Percentiles rank a stretch among this genome's conserved stretches.
Conservation (phyloP, 2,888 invertebrate genomes). For the Julus scandinavius region DNA sequence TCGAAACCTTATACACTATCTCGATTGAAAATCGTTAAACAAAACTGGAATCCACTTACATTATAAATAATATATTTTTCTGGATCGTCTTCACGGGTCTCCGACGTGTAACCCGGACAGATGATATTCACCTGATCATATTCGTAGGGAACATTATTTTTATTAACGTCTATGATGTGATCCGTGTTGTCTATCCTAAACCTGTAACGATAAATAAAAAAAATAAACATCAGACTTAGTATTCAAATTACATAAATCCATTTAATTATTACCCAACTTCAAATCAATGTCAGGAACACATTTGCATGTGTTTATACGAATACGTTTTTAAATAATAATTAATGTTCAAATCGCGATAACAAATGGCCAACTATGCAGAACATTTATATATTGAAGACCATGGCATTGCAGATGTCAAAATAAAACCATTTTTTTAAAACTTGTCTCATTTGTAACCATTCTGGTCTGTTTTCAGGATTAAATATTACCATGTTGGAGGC, state of each 20-base stretch:
- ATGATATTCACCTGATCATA: conserved; percentile 96
- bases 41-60: conserved; percentile 68
- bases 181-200: conserved; percentile 98
- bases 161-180: conserved; percentile 95
- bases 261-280: too few relatives aligned
- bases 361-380: too few relatives aligned
- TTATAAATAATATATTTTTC: conserved; percentile 97
- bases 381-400: too few relatives aligned
- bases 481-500: too few relatives aligned
- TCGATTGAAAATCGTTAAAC: conserved; percentile 1
- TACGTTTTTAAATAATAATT: too few relatives aligned
- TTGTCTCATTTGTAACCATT: too few relatives aligned
- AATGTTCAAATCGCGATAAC: too few relatives aligned
- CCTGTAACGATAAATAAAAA: conserved; percentile 65
- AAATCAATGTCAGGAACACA: too few relatives aligned
- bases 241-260: not conserved
- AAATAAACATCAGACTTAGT: conserved; percentile 3
- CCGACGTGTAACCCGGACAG: conserved; percentile 90
- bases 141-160: conserved; percentile 90
- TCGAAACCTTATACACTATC: not conserved
- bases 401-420: too few relatives aligned
- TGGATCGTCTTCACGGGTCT: conserved; percentile 83
- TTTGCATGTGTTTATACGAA: too few relatives aligned
- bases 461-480: too few relatives aligned
- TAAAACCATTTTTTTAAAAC: too few relatives aligned